Evolutionary conservation across 1,140 invertebrate species (phyloP), one percentile per base, ranked within the genome.

Genomic region (Radopholus similis): DNA sequence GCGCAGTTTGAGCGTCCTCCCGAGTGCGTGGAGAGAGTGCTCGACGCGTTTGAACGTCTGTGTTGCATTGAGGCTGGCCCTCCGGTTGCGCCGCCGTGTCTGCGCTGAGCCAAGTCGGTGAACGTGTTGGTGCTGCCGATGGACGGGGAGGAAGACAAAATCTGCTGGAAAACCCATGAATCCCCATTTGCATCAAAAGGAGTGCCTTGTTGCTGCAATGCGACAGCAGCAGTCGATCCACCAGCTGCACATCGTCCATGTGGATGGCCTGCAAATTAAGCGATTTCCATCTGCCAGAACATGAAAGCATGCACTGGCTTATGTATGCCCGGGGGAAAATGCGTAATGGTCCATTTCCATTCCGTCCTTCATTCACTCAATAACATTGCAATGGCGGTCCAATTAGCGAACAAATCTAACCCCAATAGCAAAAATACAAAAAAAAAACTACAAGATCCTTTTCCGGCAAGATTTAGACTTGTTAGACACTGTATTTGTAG

Each of bases 51-150:
- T 6, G 80, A 82, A 32, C 79, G 63, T 44, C 79, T 58, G 58
- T 82, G 78, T 21, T 62, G 59, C 59, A 62, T 62, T 49, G 59
- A 47, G 21, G 51, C 51, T n/a, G n/a, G n/a, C n/a, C 47, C 47
- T 21, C 59, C 69, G 4, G 26, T 67, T 63, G 38, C 57, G 44
- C 30, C 66, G 13, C 78, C 78, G 47, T 81, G 79, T 34, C 78
- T 42, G 23, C 75, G 44, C 38, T 79, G 78, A 5, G 80, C 80
- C 26, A 82, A 72, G 44, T 82, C 79, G 2, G 80, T 81, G 32
- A 81, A 74, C 18, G 78, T 81, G 62, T 81, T 81, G 35, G 80
- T 81, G 37, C 71, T 75, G 21, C 81, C 76, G 53, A 81, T 82
- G 38, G 68, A 73, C 1, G 77, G 77, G 8, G 79, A 81, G 15